Evolutionary conservation across 2,797 vertebrate species (phyloP).

Genomic region (Stomatorhinus walkeri): DNA sequence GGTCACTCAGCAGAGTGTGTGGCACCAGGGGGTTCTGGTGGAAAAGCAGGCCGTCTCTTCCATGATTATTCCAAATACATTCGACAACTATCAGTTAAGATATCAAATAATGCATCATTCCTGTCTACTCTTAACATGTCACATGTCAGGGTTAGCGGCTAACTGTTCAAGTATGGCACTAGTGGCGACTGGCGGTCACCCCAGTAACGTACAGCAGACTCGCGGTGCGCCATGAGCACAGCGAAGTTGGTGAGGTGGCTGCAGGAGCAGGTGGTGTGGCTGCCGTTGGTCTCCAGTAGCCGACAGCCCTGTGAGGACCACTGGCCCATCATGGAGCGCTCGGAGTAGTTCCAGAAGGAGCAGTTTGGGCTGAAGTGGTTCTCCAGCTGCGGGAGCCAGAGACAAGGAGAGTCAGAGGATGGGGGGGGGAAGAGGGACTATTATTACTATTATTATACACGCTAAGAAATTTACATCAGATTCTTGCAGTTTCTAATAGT

Average conservation of each 20-base stretch:
- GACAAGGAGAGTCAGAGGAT: neutral
- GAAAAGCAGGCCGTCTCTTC: neutral
- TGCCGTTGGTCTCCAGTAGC: slow-evolving; percentile 78
- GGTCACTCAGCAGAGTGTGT: neutral
- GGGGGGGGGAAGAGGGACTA: neutral
- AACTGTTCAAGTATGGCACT: neutral
- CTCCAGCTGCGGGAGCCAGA: slow-evolving; percentile 60
- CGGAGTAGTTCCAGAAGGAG: slow-evolving; percentile 95
- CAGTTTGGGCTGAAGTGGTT: slow-evolving; percentile 87
- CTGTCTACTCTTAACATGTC: neutral
- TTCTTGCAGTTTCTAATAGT: neutral
- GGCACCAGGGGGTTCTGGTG: neutral
- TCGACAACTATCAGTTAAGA: neutral
- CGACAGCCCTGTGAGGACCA: slow-evolving; percentile 91
- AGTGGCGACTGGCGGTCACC: neutral
- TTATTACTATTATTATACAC: neutral
- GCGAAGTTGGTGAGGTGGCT: slow-evolving; percentile 94
- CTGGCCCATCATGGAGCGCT: slow-evolving; percentile 86
- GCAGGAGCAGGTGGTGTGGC: slow-evolving; percentile 87
- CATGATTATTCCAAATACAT: neutral
- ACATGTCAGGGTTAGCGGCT: neutral
- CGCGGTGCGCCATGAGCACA: slow-evolving; percentile 81
- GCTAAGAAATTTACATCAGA: neutral
- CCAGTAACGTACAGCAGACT: slow-evolving; percentile 64
- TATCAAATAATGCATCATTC: neutral